phyloP scores from a whole-genome alignment of 2,113 vertebrate species.

The Rissa tridactyla region DNA sequence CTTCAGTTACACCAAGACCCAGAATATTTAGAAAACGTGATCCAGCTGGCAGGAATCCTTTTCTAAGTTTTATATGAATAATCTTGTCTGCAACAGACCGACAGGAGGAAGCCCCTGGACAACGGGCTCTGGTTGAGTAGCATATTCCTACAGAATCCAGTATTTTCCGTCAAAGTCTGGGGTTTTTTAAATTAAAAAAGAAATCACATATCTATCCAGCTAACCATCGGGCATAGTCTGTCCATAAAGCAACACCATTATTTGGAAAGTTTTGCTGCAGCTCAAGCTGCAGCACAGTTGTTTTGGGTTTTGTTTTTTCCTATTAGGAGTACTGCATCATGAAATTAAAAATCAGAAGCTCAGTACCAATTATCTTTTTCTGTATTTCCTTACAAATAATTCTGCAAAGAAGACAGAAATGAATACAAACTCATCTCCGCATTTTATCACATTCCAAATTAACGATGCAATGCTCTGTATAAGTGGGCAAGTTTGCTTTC shows the following conservation, averaged over 20 bases:
- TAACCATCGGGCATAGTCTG: not conserved
- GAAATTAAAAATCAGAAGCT: not conserved
- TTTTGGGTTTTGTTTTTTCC: too few relatives aligned
- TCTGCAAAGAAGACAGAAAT: not conserved
- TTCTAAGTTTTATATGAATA: not conserved
- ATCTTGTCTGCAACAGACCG: not conserved
- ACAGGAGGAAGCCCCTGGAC: not conserved
- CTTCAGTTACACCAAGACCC: not conserved
- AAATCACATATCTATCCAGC: not conserved
- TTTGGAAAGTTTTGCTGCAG: not conserved
- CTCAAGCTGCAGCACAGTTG: not conserved
- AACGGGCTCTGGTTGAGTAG: not conserved
- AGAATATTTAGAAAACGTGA: not conserved
- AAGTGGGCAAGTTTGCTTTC: not conserved
- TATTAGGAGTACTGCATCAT: not conserved
- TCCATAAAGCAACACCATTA: not conserved
- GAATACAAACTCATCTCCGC: not conserved
- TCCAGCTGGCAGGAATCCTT: not conserved
- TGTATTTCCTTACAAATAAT: not conserved
- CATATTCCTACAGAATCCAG: not conserved
- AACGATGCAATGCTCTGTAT: not conserved
- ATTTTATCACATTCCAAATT: not conserved
- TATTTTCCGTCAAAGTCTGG: not conserved
- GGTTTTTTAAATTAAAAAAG: not conserved
- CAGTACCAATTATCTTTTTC: not conserved